Percentiles rank a stretch among this genome's conserved stretches.
phyloP scores from a whole-genome alignment of 1,140 invertebrate genomes.

The Caerostris extrusa region DNA sequence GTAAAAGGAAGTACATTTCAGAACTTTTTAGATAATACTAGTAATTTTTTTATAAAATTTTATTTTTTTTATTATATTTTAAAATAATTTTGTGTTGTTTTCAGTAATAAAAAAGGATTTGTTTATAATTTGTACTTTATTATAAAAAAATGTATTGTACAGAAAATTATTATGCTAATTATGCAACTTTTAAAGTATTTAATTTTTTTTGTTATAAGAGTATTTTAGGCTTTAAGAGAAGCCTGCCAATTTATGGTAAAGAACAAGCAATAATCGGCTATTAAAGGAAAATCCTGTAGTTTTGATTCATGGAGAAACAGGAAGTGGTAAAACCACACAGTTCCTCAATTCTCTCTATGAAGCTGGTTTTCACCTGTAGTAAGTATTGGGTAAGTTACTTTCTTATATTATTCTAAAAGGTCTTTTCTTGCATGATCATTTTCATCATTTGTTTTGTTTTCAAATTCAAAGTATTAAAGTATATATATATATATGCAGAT shows the following conservation, averaged over 20 bases:
- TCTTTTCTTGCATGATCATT: too few relatives aligned
- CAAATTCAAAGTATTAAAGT: too few relatives aligned
- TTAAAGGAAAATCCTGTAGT: constrained; percentile 95
- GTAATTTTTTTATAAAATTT: not conserved
- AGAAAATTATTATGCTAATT: too few relatives aligned
- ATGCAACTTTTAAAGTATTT: not conserved
- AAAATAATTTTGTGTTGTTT: not conserved
- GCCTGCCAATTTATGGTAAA: constrained; percentile 97
- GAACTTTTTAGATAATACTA: too few relatives aligned
- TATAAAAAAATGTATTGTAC: too few relatives aligned
- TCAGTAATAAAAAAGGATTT: too few relatives aligned
- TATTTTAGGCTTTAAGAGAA: constrained; percentile 86
- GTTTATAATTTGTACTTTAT: too few relatives aligned
- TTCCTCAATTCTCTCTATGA: constrained; percentile 99
- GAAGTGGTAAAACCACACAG: constrained; percentile 98
- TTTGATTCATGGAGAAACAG: constrained; percentile 96
- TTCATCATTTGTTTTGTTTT: too few relatives aligned
- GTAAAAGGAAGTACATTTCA: too few relatives aligned
- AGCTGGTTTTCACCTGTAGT: constrained; percentile 94
- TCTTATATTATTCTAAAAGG: too few relatives aligned
- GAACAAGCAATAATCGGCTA: constrained; percentile 97
- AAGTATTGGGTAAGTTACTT: constrained; percentile 76
- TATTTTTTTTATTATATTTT: not conserved
- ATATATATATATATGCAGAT: too few relatives aligned
- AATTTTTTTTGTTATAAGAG: not conserved